Evolutionary conservation across 2,888 invertebrate species (phyloP).

Genomic region (Lutraria lutraria): DNA sequence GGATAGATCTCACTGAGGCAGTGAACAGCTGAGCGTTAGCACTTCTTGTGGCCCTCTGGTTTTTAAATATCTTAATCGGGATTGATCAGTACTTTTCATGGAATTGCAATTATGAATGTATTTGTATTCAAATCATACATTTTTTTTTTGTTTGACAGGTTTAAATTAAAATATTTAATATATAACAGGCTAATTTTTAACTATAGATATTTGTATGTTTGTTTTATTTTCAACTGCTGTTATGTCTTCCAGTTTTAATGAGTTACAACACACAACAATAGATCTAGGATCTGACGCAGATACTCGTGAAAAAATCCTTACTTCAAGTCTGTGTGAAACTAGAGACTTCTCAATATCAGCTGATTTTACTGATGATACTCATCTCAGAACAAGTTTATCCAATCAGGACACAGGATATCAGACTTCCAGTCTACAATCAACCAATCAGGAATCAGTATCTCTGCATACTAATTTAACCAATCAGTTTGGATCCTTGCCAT

Average conservation of each 20-base stretch:
- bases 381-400: conserved; percentile 72
- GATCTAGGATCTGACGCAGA: conserved; percentile 68
- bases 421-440: conserved; percentile 82
- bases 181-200: too few species aligned
- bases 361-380: conserved; percentile 72
- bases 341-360: conserved; percentile 69
- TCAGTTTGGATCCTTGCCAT: conserved; percentile 77
- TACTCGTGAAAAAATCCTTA: conserved; percentile 69
- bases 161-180: too few species aligned
- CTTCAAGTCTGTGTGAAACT: conserved; percentile 71
- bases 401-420: conserved; percentile 85
- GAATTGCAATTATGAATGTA: too few species aligned
- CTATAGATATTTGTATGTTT: neutral
- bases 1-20: too few species aligned
- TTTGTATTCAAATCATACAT: too few species aligned
- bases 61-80: too few species aligned
- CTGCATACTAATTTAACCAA: conserved; percentile 77
- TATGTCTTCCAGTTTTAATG: conserved; percentile 54
- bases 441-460: conserved; percentile 78
- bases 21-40: too few species aligned
- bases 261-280: conserved; percentile 71
- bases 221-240: neutral
- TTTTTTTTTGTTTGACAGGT: too few species aligned
- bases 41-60: too few species aligned
- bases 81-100: too few species aligned